Conservation (phyloP, 2,113 vertebrate species). For the Phoxinus phoxinus region DNA sequence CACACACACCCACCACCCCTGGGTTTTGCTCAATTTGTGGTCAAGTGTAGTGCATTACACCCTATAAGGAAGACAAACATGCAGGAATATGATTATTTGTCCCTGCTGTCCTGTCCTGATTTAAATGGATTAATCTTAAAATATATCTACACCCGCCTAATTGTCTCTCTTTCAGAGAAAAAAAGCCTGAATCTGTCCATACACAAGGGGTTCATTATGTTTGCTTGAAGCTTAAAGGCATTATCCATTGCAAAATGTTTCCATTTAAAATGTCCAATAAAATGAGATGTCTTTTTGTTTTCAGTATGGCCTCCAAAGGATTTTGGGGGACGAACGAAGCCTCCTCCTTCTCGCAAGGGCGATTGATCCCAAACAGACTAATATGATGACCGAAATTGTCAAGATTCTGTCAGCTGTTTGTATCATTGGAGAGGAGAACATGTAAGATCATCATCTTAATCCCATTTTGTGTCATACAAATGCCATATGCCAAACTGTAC, state of each 20-base stretch:
- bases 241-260: not conserved
- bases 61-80: not conserved
- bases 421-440: conserved; percentile 94
- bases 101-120: conserved; percentile 73
- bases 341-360: conserved; percentile 89
- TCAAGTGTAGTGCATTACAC: conserved; percentile 15
- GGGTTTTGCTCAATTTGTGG: not conserved
- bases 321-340: conserved; percentile 91
- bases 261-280: not conserved
- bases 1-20: too few species aligned
- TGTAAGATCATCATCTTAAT: conserved; percentile 76
- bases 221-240: conserved; percentile 12
- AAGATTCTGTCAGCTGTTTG: conserved; percentile 97
- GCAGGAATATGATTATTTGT: conserved; percentile 66
- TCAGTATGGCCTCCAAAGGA: conserved; percentile 94
- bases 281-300: conserved; percentile 22
- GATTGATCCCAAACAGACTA: conserved; percentile 92
- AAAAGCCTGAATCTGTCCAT: conserved; percentile 66
- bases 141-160: conserved; percentile 66
- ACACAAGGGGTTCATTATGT: conserved; percentile 51
- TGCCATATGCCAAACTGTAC: not conserved
- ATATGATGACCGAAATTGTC: conserved; percentile 97
- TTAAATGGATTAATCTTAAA: conserved; percentile 74
- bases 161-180: conserved; percentile 69
- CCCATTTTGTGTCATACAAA: not conserved